These are phyloP conservation scores for Polyploca ridens DNA, from an alignment of 2,888 invertebrate species.

Conservation along the genomic window DNA sequence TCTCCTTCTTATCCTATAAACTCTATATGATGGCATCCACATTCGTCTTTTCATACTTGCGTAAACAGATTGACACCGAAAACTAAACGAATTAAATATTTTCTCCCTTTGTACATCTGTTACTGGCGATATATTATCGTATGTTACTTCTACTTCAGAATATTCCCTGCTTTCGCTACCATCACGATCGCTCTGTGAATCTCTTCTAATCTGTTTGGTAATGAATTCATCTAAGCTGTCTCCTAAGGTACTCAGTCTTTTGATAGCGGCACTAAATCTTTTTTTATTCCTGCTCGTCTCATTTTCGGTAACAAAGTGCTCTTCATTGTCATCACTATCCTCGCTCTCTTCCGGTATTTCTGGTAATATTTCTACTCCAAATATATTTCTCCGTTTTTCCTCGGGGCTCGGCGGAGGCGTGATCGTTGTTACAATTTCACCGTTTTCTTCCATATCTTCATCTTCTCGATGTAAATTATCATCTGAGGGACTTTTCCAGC, in stretches of 20 bases:
- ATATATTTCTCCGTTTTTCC: slow-evolving; percentile 75
- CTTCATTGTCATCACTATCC: slow-evolving; percentile 58
- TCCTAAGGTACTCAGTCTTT: slow-evolving; percentile 80
- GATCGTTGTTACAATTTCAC: slow-evolving; percentile 57
- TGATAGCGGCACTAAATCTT: slow-evolving; percentile 73
- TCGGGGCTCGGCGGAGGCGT: slow-evolving; percentile 78
- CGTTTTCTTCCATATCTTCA: slow-evolving; percentile 45
- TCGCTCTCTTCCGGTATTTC: slow-evolving; percentile 83
- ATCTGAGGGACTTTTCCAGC: slow-evolving; percentile 80
- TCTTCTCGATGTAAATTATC: slow-evolving; percentile 62
- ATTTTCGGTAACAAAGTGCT: slow-evolving; percentile 39
- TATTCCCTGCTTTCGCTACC: slow-evolving; percentile 58
- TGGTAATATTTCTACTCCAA: slow-evolving; percentile 80
- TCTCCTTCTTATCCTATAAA: slow-evolving; percentile 70
- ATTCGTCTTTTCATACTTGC: slow-evolving; percentile 66
- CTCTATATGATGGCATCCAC: slow-evolving; percentile 74
- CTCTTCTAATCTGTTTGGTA: slow-evolving; percentile 68
- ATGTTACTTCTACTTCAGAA: slow-evolving; percentile 71
- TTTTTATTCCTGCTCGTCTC: slow-evolving; percentile 56
- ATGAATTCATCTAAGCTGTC: slow-evolving; percentile 80
- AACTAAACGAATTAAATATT: slow-evolving; percentile 74
- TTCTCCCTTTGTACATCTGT: slow-evolving; percentile 76
- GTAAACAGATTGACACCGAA: slow-evolving; percentile 71
- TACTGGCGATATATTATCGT: slow-evolving; percentile 72
- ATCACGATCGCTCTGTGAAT: slow-evolving; percentile 59